Base-by-base conservation (phyloP, 2,113 vertebrate genomes). In the Empidonax alnorum region DNA sequence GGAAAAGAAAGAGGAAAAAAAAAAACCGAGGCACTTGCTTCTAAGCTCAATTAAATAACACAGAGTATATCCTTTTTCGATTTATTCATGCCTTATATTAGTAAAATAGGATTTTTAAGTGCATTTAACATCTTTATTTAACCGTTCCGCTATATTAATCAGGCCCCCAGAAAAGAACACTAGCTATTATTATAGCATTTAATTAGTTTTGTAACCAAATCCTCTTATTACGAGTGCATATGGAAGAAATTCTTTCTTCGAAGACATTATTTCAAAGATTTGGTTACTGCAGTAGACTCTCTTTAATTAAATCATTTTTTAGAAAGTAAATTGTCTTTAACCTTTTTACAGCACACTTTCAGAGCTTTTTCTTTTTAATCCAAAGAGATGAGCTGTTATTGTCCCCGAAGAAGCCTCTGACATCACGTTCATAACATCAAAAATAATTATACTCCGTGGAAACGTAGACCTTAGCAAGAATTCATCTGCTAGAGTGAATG, bases 121-220 rank as follows among this genome's bases (percentile, higher is more conserved):
- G 96, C 95, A 95, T 97, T 97, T 97, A 97, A 89, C 93, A 96
- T 97, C 94, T 96, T 93, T 93, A 96, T 96, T 96, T 97, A 97
- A 98, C 95, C 93, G 83, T 97, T 96, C 94, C 84, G 90, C 95
- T 97, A 41, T 97, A 97, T 97, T 97, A 96, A 96, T 96, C 97
- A 97, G 97, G 94, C 95, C 87, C 97, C 96, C 96, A 96, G 87
- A 96, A 97, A 96, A 97, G 95, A 97, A 97, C 87, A 85, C 95
- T 95, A 96, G 84, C 90, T 96, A 95, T 97, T 97, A 95, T 97
- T 97, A 92, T 93, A 96, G 94, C 88, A 94, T 96, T 97, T 97
- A 97, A 97, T 97, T 97, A 97, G 96, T 97, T 97, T 96, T 95
- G 95, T 97, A 97, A 97, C 96, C 94, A 98, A 98, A 98, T 97